Evolutionary conservation across 1,140 invertebrate species (phyloP), one percentile per base, ranked within the genome.

Genomic region (Platyscapa corneri): DNA sequence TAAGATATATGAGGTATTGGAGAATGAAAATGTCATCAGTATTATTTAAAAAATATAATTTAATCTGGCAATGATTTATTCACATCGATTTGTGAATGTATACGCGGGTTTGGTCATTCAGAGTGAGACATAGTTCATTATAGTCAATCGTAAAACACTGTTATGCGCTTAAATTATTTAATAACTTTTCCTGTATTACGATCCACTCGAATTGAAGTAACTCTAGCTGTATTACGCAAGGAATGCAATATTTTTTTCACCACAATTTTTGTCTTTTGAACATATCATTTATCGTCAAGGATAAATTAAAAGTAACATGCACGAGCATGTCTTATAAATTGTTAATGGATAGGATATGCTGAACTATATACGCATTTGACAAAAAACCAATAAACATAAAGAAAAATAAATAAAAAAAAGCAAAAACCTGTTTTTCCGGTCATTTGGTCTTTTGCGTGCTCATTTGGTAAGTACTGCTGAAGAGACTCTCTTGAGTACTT

Each of bases 381-480:
- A 75, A 76, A 76, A 78, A 78, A n/a, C 70, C 12, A 10, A 39
- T 10, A 74, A 74, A 42, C 70, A 20, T 16, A 32, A 81, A 67
- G 82, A 84, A 65, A 85, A 85, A 65, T 65, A 49, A 80, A 53
- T 34, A 85, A 85, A 85, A 85, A 81, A 81, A 81, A 53, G n/a
- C 67, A 12, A 80, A 81, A 85, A 85, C 84, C 84, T 85, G 84
- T 85, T 81, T 83, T 85, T 64, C 49, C 65, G 30, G 49, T 18
- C 53, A 87, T 27, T 76, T n/a, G 42, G 42, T 18, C 39, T 46
- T 5, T 46, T 30, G 37, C 72, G 27, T 1, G 30, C 75, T 49
- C 75, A 53, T 53, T 76, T 46, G 75, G n/a, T 53, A 34, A 30
- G 75, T 53, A 27, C n/a, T 34, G n/a, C 46, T 30, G 12, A 12